Evolutionary conservation across 2,797 vertebrate genomes (phyloP), one percentile per base, ranked within the genome.

Genomic region (Lutjanus argentimaculatus): DNA sequence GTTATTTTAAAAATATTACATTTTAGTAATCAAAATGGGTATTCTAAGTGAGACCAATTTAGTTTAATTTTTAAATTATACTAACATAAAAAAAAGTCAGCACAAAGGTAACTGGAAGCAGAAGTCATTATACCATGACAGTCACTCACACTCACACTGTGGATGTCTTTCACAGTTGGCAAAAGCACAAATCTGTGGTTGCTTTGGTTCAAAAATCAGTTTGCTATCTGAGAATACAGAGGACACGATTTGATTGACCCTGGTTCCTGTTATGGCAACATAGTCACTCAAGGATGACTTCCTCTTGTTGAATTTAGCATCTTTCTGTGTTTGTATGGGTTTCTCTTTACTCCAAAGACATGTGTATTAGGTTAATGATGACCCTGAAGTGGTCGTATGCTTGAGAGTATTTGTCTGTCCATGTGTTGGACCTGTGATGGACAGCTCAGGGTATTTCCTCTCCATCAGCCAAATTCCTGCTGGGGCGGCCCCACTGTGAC

Each of bases 391-490:
- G 4, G 43, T 74, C 6, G 6, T 21, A 11, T 73, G 67, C 77
- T 66, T 52, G 16, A 68, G 17, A 51, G 21, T 42, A 25, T 46
- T 56, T 75, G 22, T 74, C n/a, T 56, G 15, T 70, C 64, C 46
- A 7, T 49, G 22, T 77, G 70, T 77, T 59, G 22, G 63, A 65
- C 42, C 21, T 52, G 46, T 74, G 71, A 59, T 17, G 21, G 52
- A 72, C 79, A 86, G 63, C 52, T 79, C n/a, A 19, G 25, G 13
- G 25, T 78, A 68, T 84, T 82, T 85, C 51, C 64, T 77, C 56
- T 52, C 36, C n/a, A 8, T 70, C 65, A 80, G 57, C 13, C 19
- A 46, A 62, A 63, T 12, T 53, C 1, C 56, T 67, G 43, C 21
- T 56, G 53, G 16, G 51, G 11, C 21, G 52, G 45, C n/a, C 48